phyloP scores from a whole-genome alignment of 2,113 vertebrate genomes.

The Procavia capensis region DNA sequence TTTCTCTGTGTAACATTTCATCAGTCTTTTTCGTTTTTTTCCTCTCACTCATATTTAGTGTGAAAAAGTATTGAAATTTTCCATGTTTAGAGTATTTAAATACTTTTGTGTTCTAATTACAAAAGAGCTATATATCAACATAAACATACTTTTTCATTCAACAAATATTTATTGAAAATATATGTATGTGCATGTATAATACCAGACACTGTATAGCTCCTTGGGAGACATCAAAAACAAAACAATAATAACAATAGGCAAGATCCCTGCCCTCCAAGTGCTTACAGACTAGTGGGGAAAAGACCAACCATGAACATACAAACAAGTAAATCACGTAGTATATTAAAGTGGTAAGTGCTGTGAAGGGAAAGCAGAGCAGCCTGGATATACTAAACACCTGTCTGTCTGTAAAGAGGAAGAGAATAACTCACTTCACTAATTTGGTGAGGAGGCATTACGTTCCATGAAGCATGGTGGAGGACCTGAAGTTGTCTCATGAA shows the following conservation, averaged over 20 bases:
- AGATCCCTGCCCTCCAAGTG: neutral
- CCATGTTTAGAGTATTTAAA: neutral
- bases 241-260: neutral
- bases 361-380: neutral
- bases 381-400: neutral
- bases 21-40: neutral
- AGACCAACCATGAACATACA: neutral
- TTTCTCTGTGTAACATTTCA: neutral
- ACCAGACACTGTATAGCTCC: neutral
- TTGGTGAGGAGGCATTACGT: neutral
- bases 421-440: constrained; percentile 64
- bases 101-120: neutral
- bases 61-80: constrained; percentile 2
- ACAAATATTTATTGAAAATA: neutral
- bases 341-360: neutral
- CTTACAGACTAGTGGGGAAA: neutral
- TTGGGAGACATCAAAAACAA: constrained; percentile 21
- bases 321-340: neutral
- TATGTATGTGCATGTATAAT: neutral
- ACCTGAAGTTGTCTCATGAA: constrained; percentile 64
- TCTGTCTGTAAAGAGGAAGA: constrained; percentile 25
- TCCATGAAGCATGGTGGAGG: neutral
- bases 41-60: neutral
- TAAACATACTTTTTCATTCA: neutral
- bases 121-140: neutral